A percentile compares a stretch with the other conserved stretches of the same genome.
Evolutionary conservation across 1,140 invertebrate genomes (phyloP).

Genomic region (Heliconius himera): DNA sequence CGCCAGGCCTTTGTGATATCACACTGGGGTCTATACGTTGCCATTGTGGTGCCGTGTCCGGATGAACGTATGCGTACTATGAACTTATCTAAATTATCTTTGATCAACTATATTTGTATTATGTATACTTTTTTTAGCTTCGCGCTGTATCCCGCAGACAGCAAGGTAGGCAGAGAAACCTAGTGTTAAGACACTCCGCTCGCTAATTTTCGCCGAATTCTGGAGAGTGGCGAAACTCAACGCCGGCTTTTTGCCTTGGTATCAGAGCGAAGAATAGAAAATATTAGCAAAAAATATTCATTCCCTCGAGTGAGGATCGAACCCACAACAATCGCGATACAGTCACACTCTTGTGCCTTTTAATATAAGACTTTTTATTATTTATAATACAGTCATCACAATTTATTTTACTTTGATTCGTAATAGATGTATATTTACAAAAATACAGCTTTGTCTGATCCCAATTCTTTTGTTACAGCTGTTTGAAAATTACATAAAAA

Average conservation of each 20-base stretch:
- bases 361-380: neutral
- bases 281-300: too few species aligned
- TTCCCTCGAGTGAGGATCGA: too few species aligned
- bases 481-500: neutral
- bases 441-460: neutral
- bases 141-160: too few species aligned
- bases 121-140: too few species aligned
- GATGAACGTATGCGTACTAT: slow-evolving; percentile 16
- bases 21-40: slow-evolving; percentile 14
- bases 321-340: too few species aligned
- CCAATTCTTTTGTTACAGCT: neutral
- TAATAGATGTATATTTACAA: neutral
- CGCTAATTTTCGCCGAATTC: too few species aligned
- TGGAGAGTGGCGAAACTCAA: too few species aligned
- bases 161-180: too few species aligned
- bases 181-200: too few species aligned
- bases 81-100: slow-evolving; percentile 31
- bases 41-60: slow-evolving; percentile 16
- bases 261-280: too few species aligned
- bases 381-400: neutral
- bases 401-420: neutral
- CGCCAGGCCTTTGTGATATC: slow-evolving; percentile 31
- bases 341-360: neutral
- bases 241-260: too few species aligned
- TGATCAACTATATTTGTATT: neutral